These are phyloP conservation scores for Alethe castanea DNA, from an alignment of 2,113 vertebrate species.

Conservation along the genomic window DNA sequence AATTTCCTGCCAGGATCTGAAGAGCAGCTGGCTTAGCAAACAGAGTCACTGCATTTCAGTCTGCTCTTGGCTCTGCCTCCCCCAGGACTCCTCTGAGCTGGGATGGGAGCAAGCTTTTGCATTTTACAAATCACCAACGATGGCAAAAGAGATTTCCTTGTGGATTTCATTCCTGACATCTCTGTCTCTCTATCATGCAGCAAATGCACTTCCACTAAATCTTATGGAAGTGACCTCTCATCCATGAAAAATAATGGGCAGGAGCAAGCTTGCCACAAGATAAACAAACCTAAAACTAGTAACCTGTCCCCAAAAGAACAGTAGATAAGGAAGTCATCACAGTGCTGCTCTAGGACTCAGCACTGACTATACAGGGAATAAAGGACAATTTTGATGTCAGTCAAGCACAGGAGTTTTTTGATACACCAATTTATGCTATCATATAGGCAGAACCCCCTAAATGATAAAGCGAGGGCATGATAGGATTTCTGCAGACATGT, in stretches of 20 bases:
- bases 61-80: not conserved
- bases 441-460: not conserved
- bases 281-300: not conserved
- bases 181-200: not conserved
- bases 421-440: too few relatives aligned
- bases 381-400: not conserved
- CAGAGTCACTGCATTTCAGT: not conserved
- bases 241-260: not conserved
- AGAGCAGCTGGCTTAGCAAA: not conserved
- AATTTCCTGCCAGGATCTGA: not conserved
- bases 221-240: not conserved
- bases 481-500: not conserved
- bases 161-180: not conserved
- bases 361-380: accelerated
- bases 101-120: not conserved
- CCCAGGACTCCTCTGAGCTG: not conserved
- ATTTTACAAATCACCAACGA: not conserved
- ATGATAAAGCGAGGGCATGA: not conserved
- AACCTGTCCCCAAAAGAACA: not conserved
- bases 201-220: not conserved
- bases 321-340: not conserved
- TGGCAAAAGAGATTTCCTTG: not conserved
- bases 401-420: not conserved
- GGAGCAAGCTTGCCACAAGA: not conserved
- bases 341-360: not conserved